Percentiles rank a stretch among this genome's conserved stretches.
Evolutionary conservation across 1,140 invertebrate genomes (phyloP).

Genomic region (Schlechtendalia chinensis): DNA sequence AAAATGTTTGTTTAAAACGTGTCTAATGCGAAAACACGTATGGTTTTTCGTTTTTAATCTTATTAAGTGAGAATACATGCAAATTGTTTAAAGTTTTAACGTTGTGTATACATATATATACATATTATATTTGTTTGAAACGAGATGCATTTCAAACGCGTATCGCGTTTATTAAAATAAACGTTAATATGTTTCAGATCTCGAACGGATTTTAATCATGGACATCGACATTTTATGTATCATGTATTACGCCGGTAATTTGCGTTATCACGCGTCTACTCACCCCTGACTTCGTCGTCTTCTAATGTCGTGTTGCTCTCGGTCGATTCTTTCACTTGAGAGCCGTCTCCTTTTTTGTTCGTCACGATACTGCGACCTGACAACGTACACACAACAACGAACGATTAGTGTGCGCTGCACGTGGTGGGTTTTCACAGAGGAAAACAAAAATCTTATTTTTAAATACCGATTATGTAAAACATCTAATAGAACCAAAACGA

Average conservation of each 20-base stretch:
- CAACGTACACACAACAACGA: neutral
- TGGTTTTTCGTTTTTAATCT: too few relatives aligned
- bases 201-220: neutral
- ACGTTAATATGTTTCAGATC: neutral
- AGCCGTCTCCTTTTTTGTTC: constrained; percentile 84
- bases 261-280: too few relatives aligned
- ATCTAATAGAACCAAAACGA: constrained; percentile 32
- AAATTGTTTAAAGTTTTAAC: too few relatives aligned
- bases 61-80: too few relatives aligned
- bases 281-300: constrained; percentile 89
- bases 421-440: too few relatives aligned
- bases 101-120: too few relatives aligned
- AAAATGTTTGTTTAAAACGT: too few relatives aligned
- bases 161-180: neutral
- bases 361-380: constrained; percentile 81
- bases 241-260: too few relatives aligned
- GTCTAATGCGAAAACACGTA: too few relatives aligned
- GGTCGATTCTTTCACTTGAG: constrained; percentile 92
- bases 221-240: too few relatives aligned
- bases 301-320: constrained; percentile 90
- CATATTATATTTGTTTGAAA: too few relatives aligned
- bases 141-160: neutral
- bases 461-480: neutral
- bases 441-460: neutral
- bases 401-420: too few relatives aligned